Evolutionary conservation across 2,113 vertebrate genomes (phyloP).

Genomic region (Condylura cristata): DNA sequence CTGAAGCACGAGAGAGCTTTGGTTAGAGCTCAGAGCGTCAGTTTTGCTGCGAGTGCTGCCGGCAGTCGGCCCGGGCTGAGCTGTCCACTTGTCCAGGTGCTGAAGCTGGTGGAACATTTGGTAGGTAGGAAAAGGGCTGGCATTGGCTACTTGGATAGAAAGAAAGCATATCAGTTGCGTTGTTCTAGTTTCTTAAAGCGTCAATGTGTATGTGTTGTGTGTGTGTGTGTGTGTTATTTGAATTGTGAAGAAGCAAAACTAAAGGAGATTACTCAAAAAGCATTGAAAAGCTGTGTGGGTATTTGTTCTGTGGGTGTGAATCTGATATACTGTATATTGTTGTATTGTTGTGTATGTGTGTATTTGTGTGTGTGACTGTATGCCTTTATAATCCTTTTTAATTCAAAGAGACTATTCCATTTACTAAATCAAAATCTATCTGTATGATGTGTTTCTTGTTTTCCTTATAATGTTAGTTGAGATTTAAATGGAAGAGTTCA

Average conservation of each 20-base stretch:
- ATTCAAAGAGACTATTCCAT: conserved; percentile 49
- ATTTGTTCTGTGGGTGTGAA: conserved; percentile 57
- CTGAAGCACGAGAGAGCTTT: conserved; percentile 81
- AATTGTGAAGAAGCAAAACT: conserved; percentile 69
- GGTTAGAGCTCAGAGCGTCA: conserved; percentile 82
- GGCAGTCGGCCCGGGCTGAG: conserved; percentile 76
- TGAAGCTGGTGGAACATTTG: conserved; percentile 78
- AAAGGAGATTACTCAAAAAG: conserved; percentile 60
- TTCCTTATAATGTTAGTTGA: conserved; percentile 65
- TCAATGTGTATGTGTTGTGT: conserved; percentile 12
- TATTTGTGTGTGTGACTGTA: conserved; percentile 32
- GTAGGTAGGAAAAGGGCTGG: conserved; percentile 69
- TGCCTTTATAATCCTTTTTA: conserved; percentile 38
- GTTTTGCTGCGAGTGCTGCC: conserved; percentile 74
- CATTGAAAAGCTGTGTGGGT: conserved; percentile 65
- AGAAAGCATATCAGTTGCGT: conserved; percentile 34
- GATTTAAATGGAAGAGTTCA: conserved; percentile 70
- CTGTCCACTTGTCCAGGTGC: conserved; percentile 84
- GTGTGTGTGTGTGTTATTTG: conserved; percentile 18
- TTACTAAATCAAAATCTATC: conserved; percentile 55
- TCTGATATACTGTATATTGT: conserved; percentile 47
- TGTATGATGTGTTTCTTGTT: conserved; percentile 43
- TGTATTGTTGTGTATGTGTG: conserved; percentile 58
- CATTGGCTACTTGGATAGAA: conserved; percentile 39
- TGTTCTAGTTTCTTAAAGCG: conserved; percentile 62